Conservation (phyloP, 2,797 vertebrate species). For the Schizothorax lantsangensis region DNA sequence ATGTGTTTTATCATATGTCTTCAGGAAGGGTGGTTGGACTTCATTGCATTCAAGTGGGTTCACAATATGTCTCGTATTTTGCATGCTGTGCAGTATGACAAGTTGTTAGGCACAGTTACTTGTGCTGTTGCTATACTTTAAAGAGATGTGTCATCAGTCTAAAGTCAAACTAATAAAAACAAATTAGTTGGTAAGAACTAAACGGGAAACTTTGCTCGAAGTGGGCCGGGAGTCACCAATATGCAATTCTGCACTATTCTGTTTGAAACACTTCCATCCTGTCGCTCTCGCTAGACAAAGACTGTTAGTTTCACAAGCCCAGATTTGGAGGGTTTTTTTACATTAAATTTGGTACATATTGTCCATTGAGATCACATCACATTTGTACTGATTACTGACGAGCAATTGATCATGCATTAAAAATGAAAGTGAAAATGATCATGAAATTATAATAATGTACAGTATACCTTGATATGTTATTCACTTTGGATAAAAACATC, state of each 20-base stretch:
- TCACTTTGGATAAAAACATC: neutral
- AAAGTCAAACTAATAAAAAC: slow-evolving; percentile 29
- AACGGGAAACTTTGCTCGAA: neutral
- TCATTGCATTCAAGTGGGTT: slow-evolving; percentile 49
- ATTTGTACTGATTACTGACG: neutral
- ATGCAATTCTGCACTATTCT: slow-evolving; percentile 20
- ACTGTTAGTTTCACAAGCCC: neutral
- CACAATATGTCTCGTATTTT: slow-evolving; percentile 41
- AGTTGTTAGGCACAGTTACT: slow-evolving; percentile 34
- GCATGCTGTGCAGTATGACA: slow-evolving; percentile 34
- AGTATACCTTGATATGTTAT: neutral
- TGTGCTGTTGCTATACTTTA: slow-evolving; percentile 29
- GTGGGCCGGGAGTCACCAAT: slow-evolving; percentile 1
- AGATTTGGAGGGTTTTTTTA: neutral
- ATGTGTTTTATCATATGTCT: slow-evolving; percentile 36
- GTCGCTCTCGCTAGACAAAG: neutral
- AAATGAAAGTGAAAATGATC: neutral
- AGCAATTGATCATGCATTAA: neutral
- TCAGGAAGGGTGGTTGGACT: slow-evolving; percentile 42
- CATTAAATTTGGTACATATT: neutral
- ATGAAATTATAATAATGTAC: neutral
- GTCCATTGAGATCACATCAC: neutral
- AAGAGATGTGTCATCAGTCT: slow-evolving; percentile 8
- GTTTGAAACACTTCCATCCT: neutral
- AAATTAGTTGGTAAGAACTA: neutral